These are phyloP conservation scores for Corythornis madagascariensis DNA, from an alignment of 2,113 vertebrate species.

Conservation along the genomic window DNA sequence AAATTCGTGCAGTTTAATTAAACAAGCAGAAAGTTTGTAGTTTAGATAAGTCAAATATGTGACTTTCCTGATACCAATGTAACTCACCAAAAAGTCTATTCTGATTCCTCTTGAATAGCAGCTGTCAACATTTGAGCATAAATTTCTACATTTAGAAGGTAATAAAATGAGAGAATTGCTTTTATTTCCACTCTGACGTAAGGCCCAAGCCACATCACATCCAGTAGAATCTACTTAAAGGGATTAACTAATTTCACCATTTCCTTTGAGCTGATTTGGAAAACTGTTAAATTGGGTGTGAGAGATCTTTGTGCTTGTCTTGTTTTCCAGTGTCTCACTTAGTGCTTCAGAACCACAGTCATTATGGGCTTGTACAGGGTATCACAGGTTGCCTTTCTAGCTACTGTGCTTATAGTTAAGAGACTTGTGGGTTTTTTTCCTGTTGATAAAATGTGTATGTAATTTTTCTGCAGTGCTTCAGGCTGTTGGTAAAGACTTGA, in stretches of 20 bases:
- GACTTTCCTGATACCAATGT: not conserved
- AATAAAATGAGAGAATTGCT: not conserved
- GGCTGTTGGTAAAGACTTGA: not conserved
- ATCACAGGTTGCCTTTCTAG: not conserved
- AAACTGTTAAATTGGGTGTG: not conserved
- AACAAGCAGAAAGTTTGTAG: not conserved
- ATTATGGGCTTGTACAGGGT: not conserved
- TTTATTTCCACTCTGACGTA: not conserved
- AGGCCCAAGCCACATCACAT: not conserved
- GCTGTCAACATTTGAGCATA: not conserved
- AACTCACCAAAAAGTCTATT: not conserved
- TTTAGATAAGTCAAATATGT: not conserved
- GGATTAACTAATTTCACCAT: not conserved
- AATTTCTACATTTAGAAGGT: not conserved
- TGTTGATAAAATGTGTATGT: not conserved
- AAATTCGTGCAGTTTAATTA: not conserved
- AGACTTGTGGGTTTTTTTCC: not conserved
- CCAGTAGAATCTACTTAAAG: not conserved
- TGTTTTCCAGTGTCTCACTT: not conserved
- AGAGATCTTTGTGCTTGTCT: not conserved
- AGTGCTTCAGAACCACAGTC: not conserved
- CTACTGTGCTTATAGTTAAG: not conserved
- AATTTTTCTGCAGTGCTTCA: not conserved
- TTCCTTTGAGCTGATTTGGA: not conserved
- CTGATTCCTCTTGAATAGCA: not conserved